Evolutionary conservation across 2,797 vertebrate species (phyloP).

Genomic region (Astyanax mexicanus): DNA sequence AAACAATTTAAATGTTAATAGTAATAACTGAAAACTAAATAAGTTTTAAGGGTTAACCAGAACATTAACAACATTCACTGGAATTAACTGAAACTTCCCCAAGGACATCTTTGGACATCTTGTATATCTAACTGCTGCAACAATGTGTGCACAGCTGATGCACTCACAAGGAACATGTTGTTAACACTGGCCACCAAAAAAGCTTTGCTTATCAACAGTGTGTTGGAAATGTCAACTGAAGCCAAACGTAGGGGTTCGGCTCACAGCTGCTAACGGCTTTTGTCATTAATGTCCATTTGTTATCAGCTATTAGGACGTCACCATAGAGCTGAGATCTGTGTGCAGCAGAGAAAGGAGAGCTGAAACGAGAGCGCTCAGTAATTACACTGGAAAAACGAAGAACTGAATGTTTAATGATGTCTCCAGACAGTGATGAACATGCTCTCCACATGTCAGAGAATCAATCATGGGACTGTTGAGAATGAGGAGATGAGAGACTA

Average conservation of each 20-base stretch:
- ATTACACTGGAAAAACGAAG: conserved; percentile 55
- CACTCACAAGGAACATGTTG: not conserved
- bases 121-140: not conserved
- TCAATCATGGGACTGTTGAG: conserved; percentile 25
- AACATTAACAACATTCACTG: no score
- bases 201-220: not conserved
- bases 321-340: conserved; percentile 27
- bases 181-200: not conserved
- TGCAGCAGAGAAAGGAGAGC: conserved; percentile 38
- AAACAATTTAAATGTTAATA: no score
- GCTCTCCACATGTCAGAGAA: conserved; percentile 28
- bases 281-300: conserved; percentile 26
- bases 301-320: conserved; percentile 33
- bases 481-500: conserved; percentile 33
- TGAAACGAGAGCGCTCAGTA: conserved; percentile 51
- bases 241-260: not conserved
- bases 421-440: conserved; percentile 51
- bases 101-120: not conserved
- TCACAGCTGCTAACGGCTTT: conserved; percentile 21
- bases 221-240: conserved; percentile 19
- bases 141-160: not conserved
- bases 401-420: conserved; percentile 58
- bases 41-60: no score
- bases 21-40: no score
- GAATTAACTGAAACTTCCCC: no score